Percentiles rank a stretch among this genome's conserved stretches.
These are phyloP conservation scores for Antechinus flavipes DNA, from an alignment of 2,113 vertebrate species.

Conservation along the genomic window DNA sequence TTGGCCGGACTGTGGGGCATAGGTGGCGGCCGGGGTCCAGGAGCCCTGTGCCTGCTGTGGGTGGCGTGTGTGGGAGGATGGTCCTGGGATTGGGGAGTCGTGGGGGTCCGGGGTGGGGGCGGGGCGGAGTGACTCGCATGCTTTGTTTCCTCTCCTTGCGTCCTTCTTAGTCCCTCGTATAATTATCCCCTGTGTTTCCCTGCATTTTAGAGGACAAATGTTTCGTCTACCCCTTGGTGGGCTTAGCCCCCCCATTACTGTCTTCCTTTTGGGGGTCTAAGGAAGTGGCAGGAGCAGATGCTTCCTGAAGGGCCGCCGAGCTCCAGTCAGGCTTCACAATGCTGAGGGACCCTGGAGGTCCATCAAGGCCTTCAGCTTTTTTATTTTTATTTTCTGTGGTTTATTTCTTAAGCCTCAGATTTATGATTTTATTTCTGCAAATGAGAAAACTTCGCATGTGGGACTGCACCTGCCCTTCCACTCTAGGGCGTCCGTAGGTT, in stretches of 20 bases:
- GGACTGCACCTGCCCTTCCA: not conserved
- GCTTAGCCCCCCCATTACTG: not conserved
- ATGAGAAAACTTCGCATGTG: too few relatives aligned
- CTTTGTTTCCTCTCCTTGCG: not conserved
- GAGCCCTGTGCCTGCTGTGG: not conserved
- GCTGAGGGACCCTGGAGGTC: not conserved
- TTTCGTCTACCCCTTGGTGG: not conserved
- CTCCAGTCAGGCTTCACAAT: not conserved
- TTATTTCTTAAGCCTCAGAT: not conserved
- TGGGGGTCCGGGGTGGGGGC: not conserved
- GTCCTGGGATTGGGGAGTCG: not conserved
- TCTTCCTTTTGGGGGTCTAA: not conserved
- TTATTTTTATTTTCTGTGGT: too few relatives aligned
- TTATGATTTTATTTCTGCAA: not conserved
- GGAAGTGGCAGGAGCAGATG: not conserved
- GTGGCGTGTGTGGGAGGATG: not conserved
- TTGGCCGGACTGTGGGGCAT: constrained; percentile 27
- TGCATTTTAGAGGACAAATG: not conserved
- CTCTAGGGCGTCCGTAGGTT: not conserved
- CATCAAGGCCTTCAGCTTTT: not conserved
- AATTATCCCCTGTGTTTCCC: not conserved
- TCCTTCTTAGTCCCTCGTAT: rapidly evolving
- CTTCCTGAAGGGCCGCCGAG: not conserved
- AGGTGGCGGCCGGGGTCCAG: not conserved
- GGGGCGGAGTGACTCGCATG: not conserved